Evolutionary conservation across 2,113 vertebrate species (phyloP), one percentile per base, ranked within the genome.

Genomic region (Menura novaehollandiae): DNA sequence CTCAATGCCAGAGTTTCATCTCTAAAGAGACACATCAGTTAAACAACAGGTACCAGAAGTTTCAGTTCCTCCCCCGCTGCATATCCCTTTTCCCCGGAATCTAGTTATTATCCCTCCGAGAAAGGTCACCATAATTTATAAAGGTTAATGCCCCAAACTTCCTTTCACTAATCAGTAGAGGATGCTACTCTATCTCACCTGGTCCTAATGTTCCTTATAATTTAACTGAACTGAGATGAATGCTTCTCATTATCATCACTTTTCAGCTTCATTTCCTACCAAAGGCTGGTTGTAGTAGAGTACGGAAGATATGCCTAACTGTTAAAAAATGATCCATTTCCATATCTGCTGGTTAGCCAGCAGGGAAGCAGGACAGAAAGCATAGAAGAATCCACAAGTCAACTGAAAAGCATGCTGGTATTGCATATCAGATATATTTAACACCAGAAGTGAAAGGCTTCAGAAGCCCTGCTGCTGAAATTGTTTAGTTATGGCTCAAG

Each of bases 141-240:
- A 95, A 95, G 90, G 90, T 88, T 95, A 94, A 92, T 85, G 37
- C 64, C 75, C 55, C 82, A 94, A 85, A 82, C 59, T 93, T 91
- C 89, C 84, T 94, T 71, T 77, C 53, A 75, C 78, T 95, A 92
- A 91, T 96, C 92, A 97, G 90, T 44, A 94, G 82, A 75, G 46
- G 86, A 95, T 93, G 94, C 51, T 94, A 95, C 82, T 92, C 90
- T 86, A 73, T 79, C 79, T 96, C 80, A 96, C 86, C 86, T 95
- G 91, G 47, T 68, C 75, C 80, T 94, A 71, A 93, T 73, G 89
- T 21, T 74, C 79, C 56, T 78, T 90, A 53, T 85, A 80, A 94
- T 90, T 86, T 67, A 85, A 83, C 63, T 90, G 51, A 81, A 84
- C 79, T 59, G 81, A 95, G 85, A 96, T 93, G 63, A 81, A 96